Evolutionary conservation across 1,140 invertebrate species (phyloP), one percentile per base, ranked within the genome.

Genomic region (Diorhabda carinulata): DNA sequence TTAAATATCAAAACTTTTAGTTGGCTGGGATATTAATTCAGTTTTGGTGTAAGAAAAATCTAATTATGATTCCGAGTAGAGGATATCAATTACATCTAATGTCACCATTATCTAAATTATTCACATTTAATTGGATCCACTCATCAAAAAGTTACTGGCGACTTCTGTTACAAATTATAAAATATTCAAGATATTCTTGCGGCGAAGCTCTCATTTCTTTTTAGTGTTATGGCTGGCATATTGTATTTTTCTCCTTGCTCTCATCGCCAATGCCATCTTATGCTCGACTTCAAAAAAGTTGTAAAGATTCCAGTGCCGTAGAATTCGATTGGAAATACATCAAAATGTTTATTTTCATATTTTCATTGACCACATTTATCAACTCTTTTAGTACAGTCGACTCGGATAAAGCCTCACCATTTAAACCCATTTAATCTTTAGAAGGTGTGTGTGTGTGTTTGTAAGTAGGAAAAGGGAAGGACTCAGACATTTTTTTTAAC

Each of bases 61-160:
- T 74, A 79, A 78, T 79, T 79, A 79, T 57, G 56, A 71, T 61
- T 66, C 71, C 25, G 64, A 71, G 72, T 66, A 71, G 67, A 72
- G 71, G 74, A 78, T 79, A 79, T 79, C 78, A 79, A 78, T 79
- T 79, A 79, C 78, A 77, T 60, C 66, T 76, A 76, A 78, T 79
- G 77, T 76, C 74, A 72, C 72, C 77, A 77, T 78, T 78, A 77
- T 78, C 78, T 79, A 73, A 79, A 79, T 79, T 79, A 79, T 79
- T 79, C 78, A 79, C 70, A 77, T 79, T 77, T 79, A 79, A 79
- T 79, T 79, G 78, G 78, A 73, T 73, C 72, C 72, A 77, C 74
- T 78, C 78, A 79, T 78, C 76, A 78, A 79, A 79, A 79, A 78
- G 72, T 78, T 79, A n/a, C 47, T 52, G 75, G 74, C 77, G 74